Conservation (phyloP, 2,113 vertebrate genomes). For the Notechis scutatus region DNA sequence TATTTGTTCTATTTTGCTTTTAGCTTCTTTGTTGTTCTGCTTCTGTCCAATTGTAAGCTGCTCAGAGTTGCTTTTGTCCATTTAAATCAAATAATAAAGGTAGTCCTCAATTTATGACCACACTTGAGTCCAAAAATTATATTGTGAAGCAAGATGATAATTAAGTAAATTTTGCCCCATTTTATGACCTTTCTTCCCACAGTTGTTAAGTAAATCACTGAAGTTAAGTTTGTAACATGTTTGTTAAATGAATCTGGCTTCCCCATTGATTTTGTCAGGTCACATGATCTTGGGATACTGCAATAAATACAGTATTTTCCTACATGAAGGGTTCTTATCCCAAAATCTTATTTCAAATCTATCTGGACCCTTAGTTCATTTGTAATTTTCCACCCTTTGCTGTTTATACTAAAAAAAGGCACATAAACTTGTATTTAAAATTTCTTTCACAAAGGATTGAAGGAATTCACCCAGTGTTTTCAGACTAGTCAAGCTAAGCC, state of each 20-base stretch:
- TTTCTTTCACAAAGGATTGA: too few relatives aligned
- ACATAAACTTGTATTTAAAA: too few relatives aligned
- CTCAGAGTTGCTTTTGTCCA: background rate
- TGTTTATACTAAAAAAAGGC: too few relatives aligned
- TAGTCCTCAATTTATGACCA: background rate
- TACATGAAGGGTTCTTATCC: too few relatives aligned
- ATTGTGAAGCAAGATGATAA: background rate
- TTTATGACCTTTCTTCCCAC: background rate
- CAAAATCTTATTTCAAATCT: too few relatives aligned
- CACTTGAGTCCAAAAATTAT: background rate
- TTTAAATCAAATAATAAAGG: background rate
- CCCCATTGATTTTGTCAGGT: background rate
- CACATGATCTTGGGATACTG: background rate
- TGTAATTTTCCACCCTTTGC: too few relatives aligned
- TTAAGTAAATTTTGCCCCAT: background rate
- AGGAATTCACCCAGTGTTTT: too few relatives aligned
- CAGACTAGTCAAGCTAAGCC: too few relatives aligned
- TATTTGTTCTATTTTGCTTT: background rate
- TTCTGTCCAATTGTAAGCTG: background rate
- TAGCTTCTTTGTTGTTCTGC: background rate
- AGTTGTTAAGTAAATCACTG: background rate
- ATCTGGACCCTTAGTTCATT: too few relatives aligned
- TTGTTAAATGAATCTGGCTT: background rate
- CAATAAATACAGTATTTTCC: background rate
- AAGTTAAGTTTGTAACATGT: background rate